Evolutionary conservation across 2,888 invertebrate genomes (phyloP), one percentile per base, ranked within the genome.

Genomic region (Meliscaeva auricollis): DNA sequence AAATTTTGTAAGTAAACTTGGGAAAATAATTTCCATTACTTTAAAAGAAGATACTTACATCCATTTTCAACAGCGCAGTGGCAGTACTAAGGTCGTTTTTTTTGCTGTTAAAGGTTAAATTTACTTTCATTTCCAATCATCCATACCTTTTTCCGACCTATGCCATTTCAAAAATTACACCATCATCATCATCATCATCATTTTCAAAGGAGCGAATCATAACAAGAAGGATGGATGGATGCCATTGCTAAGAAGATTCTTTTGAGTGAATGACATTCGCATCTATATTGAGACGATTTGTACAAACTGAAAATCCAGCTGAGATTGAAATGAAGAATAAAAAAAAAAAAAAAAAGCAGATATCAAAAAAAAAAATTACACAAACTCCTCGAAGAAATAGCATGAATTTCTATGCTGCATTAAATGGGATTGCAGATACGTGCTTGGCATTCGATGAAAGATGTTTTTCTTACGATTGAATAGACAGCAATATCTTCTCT

Each of bases 381-480:
- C 6, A 17, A 32, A 35, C n/a, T 13, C n/a, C n/a, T 44, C 13
- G 13, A 60, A 30, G 15, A 60, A 30, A 60, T 35, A 68, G 11
- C 56, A 48, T 38, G 38, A 22, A 74, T 60, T 38, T 60, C 74
- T 68, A 52, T 44, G 52, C 26, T 73, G 38, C 66, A 79, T 68
- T 79, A 60, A 79, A 73, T 73, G 79, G 79, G 60, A 68, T 60
- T 74, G 44, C 44, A 38, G 68, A 68, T 68, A 80, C 79, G 79
- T 80, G 79, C 52, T 54, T 26, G 17, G 79, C 60, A 80, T 74
- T 41, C 48, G 50, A 15, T 50, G 48, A 32, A 52, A 35, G 52
- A 74, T 52, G 54, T 44, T 68, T 62, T 68, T 8, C 4, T 3
- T 22, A 44, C 68, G 52, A 68, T 17, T 79, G 58, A 68, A 72